Conservation (phyloP, 2,888 invertebrate genomes). For the Plagodis pulveraria region DNA sequence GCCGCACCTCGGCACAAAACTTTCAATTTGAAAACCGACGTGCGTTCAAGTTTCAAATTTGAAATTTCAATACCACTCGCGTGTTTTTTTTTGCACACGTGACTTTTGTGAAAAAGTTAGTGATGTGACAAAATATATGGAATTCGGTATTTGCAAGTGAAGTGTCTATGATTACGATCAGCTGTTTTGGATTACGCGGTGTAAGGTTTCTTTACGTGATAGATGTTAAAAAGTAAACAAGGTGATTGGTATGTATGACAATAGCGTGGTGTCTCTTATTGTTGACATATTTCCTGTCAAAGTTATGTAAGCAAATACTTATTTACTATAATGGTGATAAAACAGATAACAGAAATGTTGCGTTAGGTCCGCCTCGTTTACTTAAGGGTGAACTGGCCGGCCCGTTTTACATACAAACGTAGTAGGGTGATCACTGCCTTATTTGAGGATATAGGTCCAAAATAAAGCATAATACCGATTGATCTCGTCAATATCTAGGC, state of each 20-base stretch:
- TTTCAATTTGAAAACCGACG: constrained; percentile 39
- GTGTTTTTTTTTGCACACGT: constrained; percentile 53
- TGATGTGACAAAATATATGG: constrained; percentile 36
- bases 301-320: too few species aligned
- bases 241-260: constrained; percentile 1
- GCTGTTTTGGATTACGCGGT: constrained; percentile 52
- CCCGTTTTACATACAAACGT: too few species aligned
- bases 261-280: neutral
- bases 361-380: neutral
- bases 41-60: constrained; percentile 49
- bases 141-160: constrained; percentile 7
- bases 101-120: constrained; percentile 70
- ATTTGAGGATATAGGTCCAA: too few species aligned
- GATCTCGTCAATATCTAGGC: too few species aligned
- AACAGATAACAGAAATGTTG: neutral
- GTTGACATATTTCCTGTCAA: neutral
- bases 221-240: neutral
- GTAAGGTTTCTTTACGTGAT: constrained; percentile 57
- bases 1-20: constrained; percentile 62
- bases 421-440: too few species aligned
- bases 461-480: too few species aligned
- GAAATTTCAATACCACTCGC: constrained; percentile 32
- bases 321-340: too few species aligned
- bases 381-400: too few species aligned
- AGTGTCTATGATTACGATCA: constrained; percentile 54